Evolutionary conservation across 2,797 vertebrate genomes (phyloP), one percentile per base, ranked within the genome.

Genomic region (Rhinella marina): DNA sequence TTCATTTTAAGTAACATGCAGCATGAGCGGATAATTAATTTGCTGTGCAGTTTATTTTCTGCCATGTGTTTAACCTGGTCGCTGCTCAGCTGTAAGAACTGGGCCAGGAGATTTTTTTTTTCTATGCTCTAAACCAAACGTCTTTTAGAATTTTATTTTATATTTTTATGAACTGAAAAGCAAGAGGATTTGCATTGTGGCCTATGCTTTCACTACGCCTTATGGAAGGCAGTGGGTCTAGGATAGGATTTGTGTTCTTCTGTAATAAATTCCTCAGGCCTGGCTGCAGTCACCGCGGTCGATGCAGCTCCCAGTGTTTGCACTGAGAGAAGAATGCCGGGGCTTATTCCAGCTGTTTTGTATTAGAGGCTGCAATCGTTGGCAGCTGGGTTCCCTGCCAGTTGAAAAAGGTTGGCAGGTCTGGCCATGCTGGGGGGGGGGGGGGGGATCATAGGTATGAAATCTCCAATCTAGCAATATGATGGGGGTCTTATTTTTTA

Each of bases 341-440:
- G 91, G 93, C 92, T 90, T 91, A 90, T 76, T 93, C 93, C 95
- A 95, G 94, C 93, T 94, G 94, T 93, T 95, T 92, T 90, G 41
- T 86, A 93, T 93, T 93, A 93, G 91, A 91, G 93, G 91, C 92
- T 90, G 89, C 88, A 90, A 90, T 90, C 90, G 91, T 91, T 92
- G 91, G 92, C 93, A 92, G 92, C 94, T 93, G 92, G 91, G 91
- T 91, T 84, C 0, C 90, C 91, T 93, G 93, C 93, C 92, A 89
- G 93, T 94, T 90, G 91, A 92, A 91, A 92, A 92, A 91, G 88
- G 90, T 91, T 89, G 92, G 92, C 90, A 91, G 92, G 86, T 16
- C 87, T 64, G 86, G 84, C 25, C n/a, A 89, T 70, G 83, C 56
- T 50, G 85, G 83, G 82, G 23, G 19, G n/a, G n/a, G n/a, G n/a